Evolutionary conservation across 1,140 invertebrate species (phyloP), one percentile per base, ranked within the genome.

Genomic region (Drosophila novamexicana): DNA sequence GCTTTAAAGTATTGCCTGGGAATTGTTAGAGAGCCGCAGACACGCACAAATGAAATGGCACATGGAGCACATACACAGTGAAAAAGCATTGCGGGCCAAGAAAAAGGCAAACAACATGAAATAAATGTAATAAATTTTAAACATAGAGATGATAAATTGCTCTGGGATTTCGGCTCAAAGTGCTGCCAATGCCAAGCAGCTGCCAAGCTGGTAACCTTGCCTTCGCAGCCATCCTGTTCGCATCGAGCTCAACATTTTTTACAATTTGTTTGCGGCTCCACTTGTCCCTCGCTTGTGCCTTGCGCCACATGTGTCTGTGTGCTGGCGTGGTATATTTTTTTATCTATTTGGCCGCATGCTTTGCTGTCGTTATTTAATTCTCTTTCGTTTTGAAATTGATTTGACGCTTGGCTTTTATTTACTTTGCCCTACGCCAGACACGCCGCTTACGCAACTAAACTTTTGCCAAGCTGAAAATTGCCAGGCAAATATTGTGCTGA

Each of bases 91-190:
- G 40, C 64, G 65, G 65, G 40, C 47, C 14, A 16, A 39, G 36
- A 39, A 61, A 68, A 58, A 56, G 39, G 63, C 69, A 61, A 81
- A 89, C 69, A 84, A 89, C 85, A 81, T 89, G 79, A 89, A 89
- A 89, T 90, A 89, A 89, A 89, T 90, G 85, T 84, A 90, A 89
- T 90, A 89, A 89, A 89, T 89, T 89, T 89, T 84, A 89, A 89
- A 84, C 84, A 90, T 84, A 90, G 84, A 89, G 75, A 89, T 89
- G 84, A 89, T 89, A 89, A 89, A 89, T 89, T 89, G 84, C 84
- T 89, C 71, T 75, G 84, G 84, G 84, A 89, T 50, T 75, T 75
- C 49, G 63, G 66, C 75, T 84, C 67, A 75, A 89, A 78, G 80
- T 80, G 83, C 73, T 80, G 84, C 83, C 79, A 89, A 79, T 79